Base-by-base conservation (phyloP, 2,113 vertebrate genomes). In the Onychostoma macrolepis region DNA sequence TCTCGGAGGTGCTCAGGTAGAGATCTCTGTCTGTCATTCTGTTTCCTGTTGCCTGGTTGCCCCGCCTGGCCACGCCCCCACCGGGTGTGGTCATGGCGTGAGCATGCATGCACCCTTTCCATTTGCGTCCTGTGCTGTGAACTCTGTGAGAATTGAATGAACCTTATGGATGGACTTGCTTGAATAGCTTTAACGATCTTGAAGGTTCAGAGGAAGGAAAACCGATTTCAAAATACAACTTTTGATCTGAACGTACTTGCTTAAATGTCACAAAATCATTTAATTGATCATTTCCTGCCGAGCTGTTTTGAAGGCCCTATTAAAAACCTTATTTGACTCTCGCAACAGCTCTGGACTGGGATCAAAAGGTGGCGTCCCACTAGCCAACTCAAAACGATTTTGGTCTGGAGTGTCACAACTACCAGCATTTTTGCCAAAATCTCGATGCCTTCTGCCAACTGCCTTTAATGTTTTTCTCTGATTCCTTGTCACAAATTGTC, bases 1-100 rank as follows among this genome's bases (percentile, higher is more conserved):
- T 99, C 96, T 98, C 98, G 95, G 98, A 99, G 97, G 96, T 97
- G 95, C 96, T 98, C 97, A 99, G 98, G 98, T 99, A 99, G 96
- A 97, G 95, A 96, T 96, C 95, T 94, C 93, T 96, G 93, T 90
- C 89, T 90, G 85, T 86, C 85, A 82, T 83, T 87, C 61, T 82
- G 56, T 91, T 87, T 67, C 91, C 90, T 91, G 91, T 91, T 87
- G 74, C 91, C 90, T 91, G 90, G 84, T 92, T 89, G 90, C 87
- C 91, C 88, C 90, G 91, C 90, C 83, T 85, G 76, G 85, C 87
- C 65, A 80, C 71, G 84, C 87, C 89, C 38, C 85, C 41, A 17
- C 48, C 76, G 33, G 88, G 87, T 53, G 84, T 88, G 83, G 88
- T 83, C 53, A 58, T 33, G 79, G 85, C 91, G 89, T 63, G 85